Conservation (phyloP, 2,113 vertebrate species). For the Gambusia holbrooki region DNA sequence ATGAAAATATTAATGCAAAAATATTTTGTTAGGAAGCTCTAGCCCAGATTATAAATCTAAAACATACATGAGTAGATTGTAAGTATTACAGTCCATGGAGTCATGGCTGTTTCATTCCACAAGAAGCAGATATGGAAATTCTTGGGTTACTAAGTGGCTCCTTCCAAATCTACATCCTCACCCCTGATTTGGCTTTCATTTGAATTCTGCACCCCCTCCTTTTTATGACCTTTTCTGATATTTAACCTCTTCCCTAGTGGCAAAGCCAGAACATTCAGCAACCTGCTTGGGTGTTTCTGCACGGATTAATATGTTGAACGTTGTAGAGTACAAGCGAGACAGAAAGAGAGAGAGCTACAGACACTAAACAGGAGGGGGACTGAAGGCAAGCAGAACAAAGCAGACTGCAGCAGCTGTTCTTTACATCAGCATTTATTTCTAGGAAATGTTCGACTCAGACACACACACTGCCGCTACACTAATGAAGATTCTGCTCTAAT, state of each 20-base stretch:
- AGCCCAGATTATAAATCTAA: neutral
- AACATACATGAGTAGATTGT: neutral
- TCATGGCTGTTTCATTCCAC: conserved; percentile 1
- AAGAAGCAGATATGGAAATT: conserved; percentile 29
- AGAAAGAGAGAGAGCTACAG: conserved; percentile 10
- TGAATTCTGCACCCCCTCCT: conserved; percentile 58
- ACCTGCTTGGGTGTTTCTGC: conserved; percentile 56
- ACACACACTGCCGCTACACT: conserved; percentile 29
- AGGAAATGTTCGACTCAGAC: conserved; percentile 20
- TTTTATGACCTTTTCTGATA: conserved; percentile 83
- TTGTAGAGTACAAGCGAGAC: conserved; percentile 36
- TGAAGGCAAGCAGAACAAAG: conserved; percentile 31
- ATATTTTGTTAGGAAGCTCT: neutral
- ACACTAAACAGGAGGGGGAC: conserved; percentile 36
- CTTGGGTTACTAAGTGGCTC: conserved; percentile 23
- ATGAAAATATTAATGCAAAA: neutral
- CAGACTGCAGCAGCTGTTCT: conserved; percentile 53
- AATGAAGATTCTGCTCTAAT: conserved; percentile 42
- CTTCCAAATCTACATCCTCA: conserved; percentile 43
- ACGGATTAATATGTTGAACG: conserved; percentile 60
- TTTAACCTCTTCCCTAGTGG: conserved; percentile 81
- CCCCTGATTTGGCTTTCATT: conserved; percentile 61
- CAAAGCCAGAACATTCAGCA: conserved; percentile 56
- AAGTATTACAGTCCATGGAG: neutral
- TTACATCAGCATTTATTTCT: conserved; percentile 47